Evolutionary conservation across 2,888 invertebrate species (phyloP).

Genomic region (Gisinianus flammeolus): DNA sequence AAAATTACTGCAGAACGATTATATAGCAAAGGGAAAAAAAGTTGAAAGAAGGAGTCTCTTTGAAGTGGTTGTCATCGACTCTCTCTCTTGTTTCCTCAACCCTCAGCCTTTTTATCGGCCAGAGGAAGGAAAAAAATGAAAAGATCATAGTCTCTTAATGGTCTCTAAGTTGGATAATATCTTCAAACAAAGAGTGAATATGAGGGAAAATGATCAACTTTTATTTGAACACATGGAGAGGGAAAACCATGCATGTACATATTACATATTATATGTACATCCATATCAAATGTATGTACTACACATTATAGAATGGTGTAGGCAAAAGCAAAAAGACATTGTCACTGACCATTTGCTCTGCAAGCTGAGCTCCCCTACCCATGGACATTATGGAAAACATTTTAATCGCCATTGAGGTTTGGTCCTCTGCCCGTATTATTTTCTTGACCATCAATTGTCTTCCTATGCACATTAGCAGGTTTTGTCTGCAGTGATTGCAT

Average conservation of each 20-base stretch:
- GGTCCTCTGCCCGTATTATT: constrained; percentile 52
- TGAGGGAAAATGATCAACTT: neutral
- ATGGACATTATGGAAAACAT: constrained; percentile 57
- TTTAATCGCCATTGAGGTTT: constrained; percentile 53
- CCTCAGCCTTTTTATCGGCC: neutral
- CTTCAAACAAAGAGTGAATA: neutral
- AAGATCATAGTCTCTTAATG: constrained; percentile 13
- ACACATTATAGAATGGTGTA: neutral
- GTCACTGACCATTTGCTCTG: constrained; percentile 53
- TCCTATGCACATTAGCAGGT: constrained; percentile 41
- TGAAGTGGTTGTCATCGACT: constrained; percentile 1
- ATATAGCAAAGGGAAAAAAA: too few species aligned
- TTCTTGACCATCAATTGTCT: constrained; percentile 40
- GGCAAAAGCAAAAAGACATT: neutral
- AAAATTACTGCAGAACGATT: neutral
- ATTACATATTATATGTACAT: too few species aligned
- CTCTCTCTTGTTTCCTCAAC: neutral
- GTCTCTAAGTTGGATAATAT: constrained; percentile 8
- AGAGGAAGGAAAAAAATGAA: constrained; percentile 20
- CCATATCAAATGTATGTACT: too few species aligned
- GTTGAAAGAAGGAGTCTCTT: neutral
- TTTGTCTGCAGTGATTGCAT: constrained; percentile 39
- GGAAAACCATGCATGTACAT: neutral
- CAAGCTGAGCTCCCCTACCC: constrained; percentile 54
- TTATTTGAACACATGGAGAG: neutral